Evolutionary conservation across 1,140 invertebrate species (phyloP).

Genomic region (Platyscapa corneri): DNA sequence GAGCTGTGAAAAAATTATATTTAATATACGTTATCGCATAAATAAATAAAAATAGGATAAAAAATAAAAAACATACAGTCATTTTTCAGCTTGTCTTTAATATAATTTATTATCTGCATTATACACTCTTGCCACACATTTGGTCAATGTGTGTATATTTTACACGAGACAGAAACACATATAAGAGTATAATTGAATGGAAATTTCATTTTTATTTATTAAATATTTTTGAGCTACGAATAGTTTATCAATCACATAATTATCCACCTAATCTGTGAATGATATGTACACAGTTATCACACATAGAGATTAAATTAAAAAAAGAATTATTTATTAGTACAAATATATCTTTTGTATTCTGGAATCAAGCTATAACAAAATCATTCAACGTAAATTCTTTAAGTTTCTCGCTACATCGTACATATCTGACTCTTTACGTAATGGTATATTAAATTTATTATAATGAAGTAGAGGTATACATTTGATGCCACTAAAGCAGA

Average conservation of each 20-base stretch:
- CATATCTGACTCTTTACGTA: neutral
- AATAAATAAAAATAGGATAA: no score
- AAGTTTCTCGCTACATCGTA: neutral
- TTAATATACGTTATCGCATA: no score
- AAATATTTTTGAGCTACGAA: constrained; percentile 35
- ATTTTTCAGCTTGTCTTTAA: constrained; percentile 26
- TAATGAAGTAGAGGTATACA: neutral
- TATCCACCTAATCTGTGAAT: constrained; percentile 46
- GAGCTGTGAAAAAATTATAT: no score
- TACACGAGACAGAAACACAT: neutral
- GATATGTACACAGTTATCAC: constrained; percentile 53
- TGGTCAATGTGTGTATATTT: constrained; percentile 4
- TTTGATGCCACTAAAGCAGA: neutral
- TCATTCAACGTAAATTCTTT: neutral
- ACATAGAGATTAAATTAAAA: constrained; percentile 44
- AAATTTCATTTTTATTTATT: constrained; percentile 31
- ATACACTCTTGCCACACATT: constrained; percentile 38
- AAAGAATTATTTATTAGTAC: neutral
- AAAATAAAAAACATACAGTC: neutral
- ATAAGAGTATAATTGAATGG: constrained; percentile 31
- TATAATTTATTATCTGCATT: constrained; percentile 47
- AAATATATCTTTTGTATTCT: neutral
- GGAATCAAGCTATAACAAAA: neutral
- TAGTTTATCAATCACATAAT: constrained; percentile 43
- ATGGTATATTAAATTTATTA: neutral